Percentiles rank a stretch among this genome's conserved stretches.
These are phyloP conservation scores for Phaonia tiefii DNA, from an alignment of 2,888 invertebrate genomes.

Conservation along the genomic window DNA sequence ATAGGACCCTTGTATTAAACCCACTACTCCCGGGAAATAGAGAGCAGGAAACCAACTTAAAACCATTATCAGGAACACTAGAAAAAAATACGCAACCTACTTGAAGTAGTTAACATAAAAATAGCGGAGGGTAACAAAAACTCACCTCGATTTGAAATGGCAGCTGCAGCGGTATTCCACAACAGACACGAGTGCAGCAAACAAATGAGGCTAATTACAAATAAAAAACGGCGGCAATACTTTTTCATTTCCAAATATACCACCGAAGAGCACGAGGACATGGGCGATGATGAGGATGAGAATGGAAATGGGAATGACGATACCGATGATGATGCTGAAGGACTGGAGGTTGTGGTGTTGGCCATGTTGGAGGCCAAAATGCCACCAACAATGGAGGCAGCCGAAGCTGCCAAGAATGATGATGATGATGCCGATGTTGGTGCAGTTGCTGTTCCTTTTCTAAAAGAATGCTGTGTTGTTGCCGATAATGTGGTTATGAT, in stretches of 20 bases:
- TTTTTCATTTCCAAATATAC: constrained; percentile 73
- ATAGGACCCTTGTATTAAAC: too few species aligned
- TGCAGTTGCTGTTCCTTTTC: constrained; percentile 25
- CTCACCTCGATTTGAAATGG: constrained; percentile 80
- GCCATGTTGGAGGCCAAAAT: constrained; percentile 23
- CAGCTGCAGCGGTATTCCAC: constrained; percentile 76
- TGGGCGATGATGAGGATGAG: constrained; percentile 41
- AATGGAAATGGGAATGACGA: constrained; percentile 52
- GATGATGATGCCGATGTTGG: constrained; percentile 27
- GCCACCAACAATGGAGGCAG: constrained; percentile 17
- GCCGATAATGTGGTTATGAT: constrained; percentile 14
- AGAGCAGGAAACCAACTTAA: not conserved
- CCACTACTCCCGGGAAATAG: too few species aligned
- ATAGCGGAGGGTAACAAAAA: constrained; percentile 47
- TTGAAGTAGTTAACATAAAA: too few species aligned
- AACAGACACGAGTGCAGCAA: constrained; percentile 76
- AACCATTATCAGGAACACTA: not conserved
- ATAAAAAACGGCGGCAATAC: constrained; percentile 76
- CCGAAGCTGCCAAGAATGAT: constrained; percentile 33
- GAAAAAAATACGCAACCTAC: not conserved
- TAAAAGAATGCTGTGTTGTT: constrained; percentile 22
- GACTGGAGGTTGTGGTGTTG: not conserved
- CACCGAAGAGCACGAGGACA: constrained; percentile 47
- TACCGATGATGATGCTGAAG: constrained; percentile 38
- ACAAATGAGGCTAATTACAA: constrained; percentile 80